Conservation (phyloP, 1,140 invertebrate genomes). For the Zaprionus vittiger region DNA sequence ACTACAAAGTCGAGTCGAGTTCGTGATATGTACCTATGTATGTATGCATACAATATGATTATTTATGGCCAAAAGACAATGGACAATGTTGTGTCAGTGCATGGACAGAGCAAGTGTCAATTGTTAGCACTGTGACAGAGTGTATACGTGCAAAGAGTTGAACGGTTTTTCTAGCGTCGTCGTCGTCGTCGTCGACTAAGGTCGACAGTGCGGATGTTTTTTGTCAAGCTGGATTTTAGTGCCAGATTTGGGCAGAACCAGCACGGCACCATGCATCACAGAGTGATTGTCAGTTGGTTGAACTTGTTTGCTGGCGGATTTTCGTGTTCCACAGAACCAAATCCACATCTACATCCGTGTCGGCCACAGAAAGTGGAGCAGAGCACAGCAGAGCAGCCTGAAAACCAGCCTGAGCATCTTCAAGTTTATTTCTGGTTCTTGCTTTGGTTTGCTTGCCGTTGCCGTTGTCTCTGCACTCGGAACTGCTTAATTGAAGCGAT, state of each 20-base stretch:
- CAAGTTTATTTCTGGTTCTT: conserved; percentile 69
- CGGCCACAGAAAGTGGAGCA: conserved; percentile 71
- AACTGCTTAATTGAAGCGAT: conserved; percentile 75
- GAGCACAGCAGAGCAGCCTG: conserved; percentile 68
- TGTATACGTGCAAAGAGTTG: conserved; percentile 35
- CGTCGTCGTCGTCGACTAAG: conserved; percentile 35
- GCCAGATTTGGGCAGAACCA: conserved; percentile 46
- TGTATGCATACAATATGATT: conserved; percentile 44
- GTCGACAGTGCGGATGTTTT: conserved; percentile 44
- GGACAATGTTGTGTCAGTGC: conserved; percentile 57
- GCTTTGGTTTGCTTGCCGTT: conserved; percentile 23
- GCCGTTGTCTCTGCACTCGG: conserved; percentile 52
- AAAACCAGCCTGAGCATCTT: conserved; percentile 62
- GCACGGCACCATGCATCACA: conserved; percentile 38
- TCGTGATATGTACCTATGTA: background rate
- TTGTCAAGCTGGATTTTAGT: conserved; percentile 11
- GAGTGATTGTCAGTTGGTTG: conserved; percentile 75
- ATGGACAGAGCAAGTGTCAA: conserved; percentile 66
- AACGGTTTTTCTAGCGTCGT: conserved; percentile 38
- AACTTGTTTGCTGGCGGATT: conserved; percentile 74
- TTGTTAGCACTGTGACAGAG: conserved; percentile 54
- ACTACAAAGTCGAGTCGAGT: conserved; percentile 47
- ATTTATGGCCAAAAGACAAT: conserved; percentile 74
- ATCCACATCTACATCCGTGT: conserved; percentile 76
- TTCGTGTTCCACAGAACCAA: conserved; percentile 57